phyloP scores from a whole-genome alignment of 2,888 invertebrate species.

The Calephelis perditalis region DNA sequence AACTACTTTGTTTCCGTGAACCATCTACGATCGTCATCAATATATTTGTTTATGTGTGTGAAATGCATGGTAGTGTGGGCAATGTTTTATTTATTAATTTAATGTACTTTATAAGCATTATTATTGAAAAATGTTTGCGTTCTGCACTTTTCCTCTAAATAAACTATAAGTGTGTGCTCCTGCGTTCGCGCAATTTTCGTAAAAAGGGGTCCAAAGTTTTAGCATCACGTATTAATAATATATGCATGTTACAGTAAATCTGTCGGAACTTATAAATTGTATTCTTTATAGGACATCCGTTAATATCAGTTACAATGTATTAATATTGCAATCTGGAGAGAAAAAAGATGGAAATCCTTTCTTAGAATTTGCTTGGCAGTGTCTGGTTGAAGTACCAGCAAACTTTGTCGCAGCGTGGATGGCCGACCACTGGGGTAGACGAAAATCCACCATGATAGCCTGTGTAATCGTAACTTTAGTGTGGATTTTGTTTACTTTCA shows the following conservation, averaged over 20 bases:
- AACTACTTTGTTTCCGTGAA: no score
- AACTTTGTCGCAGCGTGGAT: conserved; percentile 76
- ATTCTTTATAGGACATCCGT: conserved; percentile 59
- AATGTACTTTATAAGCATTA: no score
- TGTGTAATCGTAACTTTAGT: conserved; percentile 36
- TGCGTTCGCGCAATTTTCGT: no score
- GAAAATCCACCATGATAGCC: conserved; percentile 41
- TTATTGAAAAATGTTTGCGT: no score
- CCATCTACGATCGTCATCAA: no score
- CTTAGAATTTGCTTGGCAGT: conserved; percentile 80
- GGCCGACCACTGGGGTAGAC: conserved; percentile 48
- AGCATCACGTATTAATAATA: background rate
- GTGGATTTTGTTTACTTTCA: conserved; percentile 40
- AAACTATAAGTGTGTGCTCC: no score
- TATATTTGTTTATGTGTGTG: no score
- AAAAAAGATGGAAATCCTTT: conserved; percentile 80
- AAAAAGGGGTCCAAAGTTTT: no score
- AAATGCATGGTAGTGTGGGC: no score
- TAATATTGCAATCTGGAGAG: conserved; percentile 68
- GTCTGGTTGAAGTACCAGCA: conserved; percentile 80
- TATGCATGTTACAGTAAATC: background rate
- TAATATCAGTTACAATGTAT: conserved; percentile 67
- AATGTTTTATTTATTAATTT: no score
- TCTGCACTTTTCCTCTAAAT: no score
- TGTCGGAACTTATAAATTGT: background rate